phyloP scores from a whole-genome alignment of 2,888 invertebrate genomes.

The Drosophila peninsularis region DNA sequence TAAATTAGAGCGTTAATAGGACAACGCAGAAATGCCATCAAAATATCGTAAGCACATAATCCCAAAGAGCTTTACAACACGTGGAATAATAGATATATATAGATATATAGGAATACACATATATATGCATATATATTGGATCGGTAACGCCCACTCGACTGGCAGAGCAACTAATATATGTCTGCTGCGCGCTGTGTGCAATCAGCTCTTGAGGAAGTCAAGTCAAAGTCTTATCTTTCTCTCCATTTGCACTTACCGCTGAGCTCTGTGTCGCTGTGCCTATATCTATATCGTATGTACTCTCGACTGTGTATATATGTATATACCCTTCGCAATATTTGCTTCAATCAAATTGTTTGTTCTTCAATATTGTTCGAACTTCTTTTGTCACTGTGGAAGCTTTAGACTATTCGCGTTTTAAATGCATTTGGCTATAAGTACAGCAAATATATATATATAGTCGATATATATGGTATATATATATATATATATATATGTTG shows the following conservation, averaged over 20 bases:
- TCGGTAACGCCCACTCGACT: conserved; percentile 37
- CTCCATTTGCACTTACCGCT: conserved; percentile 36
- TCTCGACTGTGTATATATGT: too few relatives aligned
- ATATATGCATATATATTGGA: neutral
- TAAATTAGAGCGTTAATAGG: neutral
- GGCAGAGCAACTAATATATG: conserved; percentile 6
- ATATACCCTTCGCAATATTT: conserved; percentile 27
- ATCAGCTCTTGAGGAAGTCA: conserved; percentile 27
- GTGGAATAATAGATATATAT: neutral
- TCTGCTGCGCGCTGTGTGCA: conserved; percentile 28
- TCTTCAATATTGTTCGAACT: conserved; percentile 14
- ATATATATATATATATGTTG: neutral
- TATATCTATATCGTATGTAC: too few relatives aligned
- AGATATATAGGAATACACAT: neutral
- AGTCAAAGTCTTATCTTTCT: conserved; percentile 40
- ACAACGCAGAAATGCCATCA: neutral
- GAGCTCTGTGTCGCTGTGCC: conserved; percentile 16
- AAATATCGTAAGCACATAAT: neutral
- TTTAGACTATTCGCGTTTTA: conserved; percentile 18
- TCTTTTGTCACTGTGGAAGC: conserved; percentile 17
- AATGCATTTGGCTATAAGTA: neutral
- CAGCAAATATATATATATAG: neutral
- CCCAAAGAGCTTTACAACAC: neutral
- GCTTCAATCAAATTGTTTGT: conserved; percentile 56
- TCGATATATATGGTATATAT: conserved; percentile 1